phyloP scores from a whole-genome alignment of 2,113 vertebrate species.

The Microtus ochrogaster region DNA sequence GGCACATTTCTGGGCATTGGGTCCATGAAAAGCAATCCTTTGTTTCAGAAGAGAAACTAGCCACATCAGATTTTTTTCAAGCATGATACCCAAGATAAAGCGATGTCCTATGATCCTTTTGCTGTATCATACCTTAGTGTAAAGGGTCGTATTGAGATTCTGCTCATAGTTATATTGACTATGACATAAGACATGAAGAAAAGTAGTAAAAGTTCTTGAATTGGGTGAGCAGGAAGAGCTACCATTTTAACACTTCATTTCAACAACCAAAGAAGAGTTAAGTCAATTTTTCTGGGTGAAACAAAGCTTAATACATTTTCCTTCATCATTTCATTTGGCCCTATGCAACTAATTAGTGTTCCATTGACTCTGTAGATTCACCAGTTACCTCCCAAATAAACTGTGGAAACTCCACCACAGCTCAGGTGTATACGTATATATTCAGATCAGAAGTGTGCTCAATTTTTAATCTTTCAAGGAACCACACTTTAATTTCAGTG shows the following conservation, averaged over 20 bases:
- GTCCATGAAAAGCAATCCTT: background rate
- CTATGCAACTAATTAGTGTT: constrained; percentile 25
- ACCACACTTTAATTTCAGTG: background rate
- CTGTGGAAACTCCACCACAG: background rate
- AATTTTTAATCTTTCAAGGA: background rate
- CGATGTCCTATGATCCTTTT: background rate
- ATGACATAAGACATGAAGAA: background rate
- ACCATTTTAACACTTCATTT: constrained; percentile 16
- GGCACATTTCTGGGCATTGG: background rate
- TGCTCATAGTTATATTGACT: background rate
- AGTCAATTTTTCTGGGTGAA: background rate
- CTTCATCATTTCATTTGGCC: background rate
- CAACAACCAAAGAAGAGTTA: background rate
- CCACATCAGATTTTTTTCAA: constrained; percentile 37
- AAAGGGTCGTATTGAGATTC: background rate
- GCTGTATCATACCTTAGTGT: background rate
- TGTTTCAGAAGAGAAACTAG: constrained; percentile 43
- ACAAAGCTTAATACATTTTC: background rate
- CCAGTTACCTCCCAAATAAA: background rate
- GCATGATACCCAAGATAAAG: background rate
- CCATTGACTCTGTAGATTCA: background rate
- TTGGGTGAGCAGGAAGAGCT: background rate
- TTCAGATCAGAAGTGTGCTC: background rate
- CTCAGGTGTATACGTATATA: no score
- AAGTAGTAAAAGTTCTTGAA: background rate